These are phyloP conservation scores for Nasonia vitripennis DNA, from an alignment of 1,140 invertebrate genomes.

Conservation along the genomic window DNA sequence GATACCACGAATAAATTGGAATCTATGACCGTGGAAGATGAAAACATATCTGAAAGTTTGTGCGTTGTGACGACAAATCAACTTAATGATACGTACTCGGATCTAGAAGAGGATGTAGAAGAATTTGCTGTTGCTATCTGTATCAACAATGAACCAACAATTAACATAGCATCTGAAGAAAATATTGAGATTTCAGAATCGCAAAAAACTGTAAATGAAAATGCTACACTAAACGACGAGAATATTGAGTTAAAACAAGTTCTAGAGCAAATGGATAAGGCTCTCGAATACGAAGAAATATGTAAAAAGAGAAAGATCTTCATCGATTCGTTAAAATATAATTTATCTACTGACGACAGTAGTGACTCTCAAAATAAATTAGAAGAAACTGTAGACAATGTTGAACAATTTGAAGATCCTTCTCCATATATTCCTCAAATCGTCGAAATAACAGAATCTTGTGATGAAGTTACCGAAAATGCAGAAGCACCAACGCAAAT, in stretches of 20 bases:
- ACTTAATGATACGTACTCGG: neutral
- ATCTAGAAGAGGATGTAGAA: slow-evolving; percentile 28
- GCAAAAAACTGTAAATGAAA: neutral
- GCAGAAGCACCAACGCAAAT: neutral
- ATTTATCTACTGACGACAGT: slow-evolving; percentile 1
- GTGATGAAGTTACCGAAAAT: neutral
- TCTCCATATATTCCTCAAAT: neutral
- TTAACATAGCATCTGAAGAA: neutral
- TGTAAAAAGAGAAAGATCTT: neutral
- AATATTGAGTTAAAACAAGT: neutral
- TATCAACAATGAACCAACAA: neutral
- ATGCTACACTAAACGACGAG: neutral
- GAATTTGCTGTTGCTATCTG: no score
- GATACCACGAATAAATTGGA: neutral
- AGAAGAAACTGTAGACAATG: neutral
- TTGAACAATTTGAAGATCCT: neutral
- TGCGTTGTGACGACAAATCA: neutral
- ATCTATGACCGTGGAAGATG: neutral
- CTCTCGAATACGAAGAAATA: neutral
- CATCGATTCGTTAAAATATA: neutral
- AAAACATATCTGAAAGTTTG: slow-evolving; percentile 4
- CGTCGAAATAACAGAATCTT: neutral
- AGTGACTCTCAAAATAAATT: neutral
- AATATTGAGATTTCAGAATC: neutral
- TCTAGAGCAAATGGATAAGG: neutral